Evolutionary conservation across 1,140 invertebrate species (phyloP).

Genomic region (Chrysomallon squamiferum): DNA sequence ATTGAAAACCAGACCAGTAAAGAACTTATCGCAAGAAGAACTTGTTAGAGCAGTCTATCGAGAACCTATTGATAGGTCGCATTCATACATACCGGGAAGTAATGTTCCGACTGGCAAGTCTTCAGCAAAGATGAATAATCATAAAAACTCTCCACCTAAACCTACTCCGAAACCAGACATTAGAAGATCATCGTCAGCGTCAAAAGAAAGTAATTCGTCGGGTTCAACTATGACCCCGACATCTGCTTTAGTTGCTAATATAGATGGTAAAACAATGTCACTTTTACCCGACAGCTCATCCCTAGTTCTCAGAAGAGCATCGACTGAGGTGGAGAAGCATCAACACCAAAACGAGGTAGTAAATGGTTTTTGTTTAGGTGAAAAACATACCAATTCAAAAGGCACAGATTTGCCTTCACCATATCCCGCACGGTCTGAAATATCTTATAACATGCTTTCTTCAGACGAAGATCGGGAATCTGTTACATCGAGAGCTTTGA

Average conservation of each 20-base stretch:
- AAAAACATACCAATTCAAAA: background rate
- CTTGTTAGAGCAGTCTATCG: constrained; percentile 52
- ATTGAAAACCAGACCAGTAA: background rate
- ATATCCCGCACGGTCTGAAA: too few species aligned
- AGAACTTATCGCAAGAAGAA: constrained; percentile 22
- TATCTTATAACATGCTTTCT: background rate
- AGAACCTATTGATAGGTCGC: constrained; percentile 43
- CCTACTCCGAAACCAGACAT: constrained; percentile 24
- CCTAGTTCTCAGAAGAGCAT: background rate
- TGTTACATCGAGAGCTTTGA: constrained; percentile 42
- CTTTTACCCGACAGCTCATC: constrained; percentile 27
- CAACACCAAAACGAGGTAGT: background rate
- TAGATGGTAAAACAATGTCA: constrained; percentile 56
- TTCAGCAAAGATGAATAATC: background rate
- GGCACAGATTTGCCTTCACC: too few species aligned
- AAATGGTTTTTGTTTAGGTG: background rate
- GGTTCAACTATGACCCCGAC: constrained; percentile 49
- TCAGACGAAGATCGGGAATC: constrained; percentile 54
- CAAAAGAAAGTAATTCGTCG: constrained; percentile 44
- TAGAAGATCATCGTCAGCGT: constrained; percentile 36
- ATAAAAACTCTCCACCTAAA: constrained; percentile 17
- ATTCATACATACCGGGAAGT: constrained; percentile 27
- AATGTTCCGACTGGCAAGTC: constrained; percentile 22
- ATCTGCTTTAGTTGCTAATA: constrained; percentile 49
- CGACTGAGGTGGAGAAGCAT: background rate